Percentiles rank a stretch among this genome's conserved stretches.
phyloP scores from a whole-genome alignment of 35 echinoderm and acorn worm species.

The Stichopus chloronotus region DNA sequence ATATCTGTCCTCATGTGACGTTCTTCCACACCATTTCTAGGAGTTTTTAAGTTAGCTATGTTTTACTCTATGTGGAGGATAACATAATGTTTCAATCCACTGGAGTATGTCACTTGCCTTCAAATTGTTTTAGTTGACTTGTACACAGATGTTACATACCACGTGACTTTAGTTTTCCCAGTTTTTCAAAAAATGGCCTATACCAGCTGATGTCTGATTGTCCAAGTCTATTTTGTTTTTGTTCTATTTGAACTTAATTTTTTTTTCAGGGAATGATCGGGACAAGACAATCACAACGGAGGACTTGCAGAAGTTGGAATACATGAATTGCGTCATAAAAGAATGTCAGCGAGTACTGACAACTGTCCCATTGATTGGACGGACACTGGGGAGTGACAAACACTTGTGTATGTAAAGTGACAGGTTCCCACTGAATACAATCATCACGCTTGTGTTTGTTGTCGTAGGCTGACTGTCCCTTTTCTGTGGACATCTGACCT shows the following conservation, averaged over 20 bases:
- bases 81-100: too few species aligned
- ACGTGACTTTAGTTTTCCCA: too few species aligned
- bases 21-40: neutral
- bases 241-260: neutral
- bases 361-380: neutral
- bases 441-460: too few species aligned
- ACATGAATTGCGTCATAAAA: neutral
- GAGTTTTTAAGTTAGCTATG: neutral
- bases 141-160: too few species aligned
- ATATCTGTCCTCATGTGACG: too few species aligned
- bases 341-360: neutral
- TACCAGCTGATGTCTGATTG: neutral
- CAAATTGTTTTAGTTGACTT: too few species aligned
- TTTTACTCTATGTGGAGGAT: too few species aligned
- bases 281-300: neutral
- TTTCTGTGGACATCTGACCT: too few species aligned
- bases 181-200: too few species aligned
- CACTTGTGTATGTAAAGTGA: neutral
- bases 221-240: neutral
- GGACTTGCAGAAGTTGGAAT: slow-evolving; percentile 24
- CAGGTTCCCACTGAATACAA: too few species aligned
- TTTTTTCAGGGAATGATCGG: slow-evolving; percentile 8
- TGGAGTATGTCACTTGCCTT: too few species aligned
- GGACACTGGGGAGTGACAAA: neutral
- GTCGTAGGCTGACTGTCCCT: too few species aligned